phyloP scores from a whole-genome alignment of 2,797 vertebrate genomes.

The Malacoraja senta region DNA sequence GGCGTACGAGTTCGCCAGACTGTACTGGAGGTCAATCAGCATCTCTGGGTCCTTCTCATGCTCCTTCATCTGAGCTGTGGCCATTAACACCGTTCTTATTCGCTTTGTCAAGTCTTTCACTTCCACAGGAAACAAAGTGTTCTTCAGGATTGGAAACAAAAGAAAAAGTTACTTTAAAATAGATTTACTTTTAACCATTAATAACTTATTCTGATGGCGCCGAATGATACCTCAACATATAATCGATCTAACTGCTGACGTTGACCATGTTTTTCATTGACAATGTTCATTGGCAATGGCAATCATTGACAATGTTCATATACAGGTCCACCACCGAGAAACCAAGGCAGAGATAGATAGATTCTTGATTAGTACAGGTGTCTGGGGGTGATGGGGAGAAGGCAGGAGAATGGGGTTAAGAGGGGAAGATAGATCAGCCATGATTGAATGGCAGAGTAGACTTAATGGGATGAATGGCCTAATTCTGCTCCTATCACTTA shows the following conservation, averaged over 20 bases:
- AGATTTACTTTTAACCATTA: background rate
- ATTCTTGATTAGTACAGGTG: too few relatives aligned
- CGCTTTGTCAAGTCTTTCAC: slow-evolving; percentile 82
- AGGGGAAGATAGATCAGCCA: too few relatives aligned
- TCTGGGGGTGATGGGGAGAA: too few relatives aligned
- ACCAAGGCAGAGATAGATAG: too few relatives aligned
- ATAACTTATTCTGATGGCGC: background rate
- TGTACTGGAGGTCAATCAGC: slow-evolving; percentile 82
- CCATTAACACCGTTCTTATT: slow-evolving; percentile 80
- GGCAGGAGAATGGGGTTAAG: too few relatives aligned
- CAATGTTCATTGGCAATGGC: background rate
- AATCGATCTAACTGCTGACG: background rate
- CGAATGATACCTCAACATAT: background rate
- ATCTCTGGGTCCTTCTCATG: slow-evolving; percentile 83
- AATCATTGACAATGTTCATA: too few relatives aligned
- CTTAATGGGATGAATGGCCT: too few relatives aligned
- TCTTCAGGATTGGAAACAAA: slow-evolving; percentile 55
- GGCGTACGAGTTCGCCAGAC: slow-evolving; percentile 79
- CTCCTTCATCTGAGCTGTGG: slow-evolving; percentile 85
- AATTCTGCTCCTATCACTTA: too few relatives aligned
- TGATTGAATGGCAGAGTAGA: too few relatives aligned
- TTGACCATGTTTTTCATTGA: background rate
- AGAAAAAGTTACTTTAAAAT: background rate
- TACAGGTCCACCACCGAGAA: too few relatives aligned
- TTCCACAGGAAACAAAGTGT: slow-evolving; percentile 73